These are phyloP conservation scores for Eupithecia pulchellata DNA, from an alignment of 2,888 invertebrate genomes.

Conservation along the genomic window DNA sequence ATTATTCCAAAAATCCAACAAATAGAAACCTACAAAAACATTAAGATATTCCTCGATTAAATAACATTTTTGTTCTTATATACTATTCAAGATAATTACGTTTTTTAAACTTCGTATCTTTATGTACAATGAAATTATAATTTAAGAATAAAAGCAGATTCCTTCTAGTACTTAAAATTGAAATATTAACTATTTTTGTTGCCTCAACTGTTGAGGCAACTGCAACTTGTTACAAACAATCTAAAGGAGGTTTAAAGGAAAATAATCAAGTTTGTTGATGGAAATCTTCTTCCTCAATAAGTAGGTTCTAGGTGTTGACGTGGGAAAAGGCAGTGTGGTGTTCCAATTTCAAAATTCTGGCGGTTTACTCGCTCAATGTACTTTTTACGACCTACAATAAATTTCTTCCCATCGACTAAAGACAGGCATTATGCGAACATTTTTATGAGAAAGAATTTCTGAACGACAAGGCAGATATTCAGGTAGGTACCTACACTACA, in stretches of 20 bases:
- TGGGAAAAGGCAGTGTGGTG: constrained; percentile 54
- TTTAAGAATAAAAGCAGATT: too few species aligned
- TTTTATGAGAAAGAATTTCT: constrained; percentile 70
- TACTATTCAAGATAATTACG: too few species aligned
- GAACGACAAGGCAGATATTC: constrained; percentile 50
- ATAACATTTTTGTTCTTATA: too few species aligned
- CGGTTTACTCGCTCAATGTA: constrained; percentile 66
- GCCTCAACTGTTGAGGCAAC: too few species aligned
- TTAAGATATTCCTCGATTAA: too few species aligned
- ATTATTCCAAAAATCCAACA: too few species aligned
- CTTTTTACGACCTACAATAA: constrained; percentile 74
- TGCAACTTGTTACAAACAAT: background rate
- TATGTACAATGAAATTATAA: too few species aligned
- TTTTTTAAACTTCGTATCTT: too few species aligned
- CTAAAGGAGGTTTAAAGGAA: background rate
- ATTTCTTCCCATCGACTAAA: constrained; percentile 71
- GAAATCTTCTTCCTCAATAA: constrained; percentile 24
- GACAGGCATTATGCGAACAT: constrained; percentile 63
- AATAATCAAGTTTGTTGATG: background rate
- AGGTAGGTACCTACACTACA: constrained; percentile 5
- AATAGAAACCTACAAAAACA: too few species aligned
- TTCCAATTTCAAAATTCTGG: constrained; percentile 58
- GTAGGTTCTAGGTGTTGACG: constrained; percentile 58
- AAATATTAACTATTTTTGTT: too few species aligned
- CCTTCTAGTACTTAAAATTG: background rate